Evolutionary conservation across 2,113 vertebrate genomes (phyloP), one percentile per base, ranked within the genome.

Genomic region (Cyprinus carpio): DNA sequence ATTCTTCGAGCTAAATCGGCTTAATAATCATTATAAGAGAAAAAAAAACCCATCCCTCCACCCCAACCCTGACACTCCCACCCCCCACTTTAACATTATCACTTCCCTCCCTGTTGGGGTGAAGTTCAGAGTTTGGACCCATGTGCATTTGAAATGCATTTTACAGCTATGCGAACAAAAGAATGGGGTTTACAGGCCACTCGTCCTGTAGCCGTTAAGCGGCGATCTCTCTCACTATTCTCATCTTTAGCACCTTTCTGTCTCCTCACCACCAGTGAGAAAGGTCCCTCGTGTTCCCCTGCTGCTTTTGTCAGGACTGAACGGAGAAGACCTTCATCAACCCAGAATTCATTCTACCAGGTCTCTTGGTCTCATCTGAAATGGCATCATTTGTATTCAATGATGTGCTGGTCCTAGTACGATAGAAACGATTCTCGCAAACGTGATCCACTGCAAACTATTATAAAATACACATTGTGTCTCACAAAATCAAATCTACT

Each of bases 41-140:
- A 31, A 80, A 82, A 80, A 25, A 34, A 56, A 12, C 43, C 11
- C 43, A 3, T 46, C 43, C 3, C 10, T 58, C 72, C 37, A 3
- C 75, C 75, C 37, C 46, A 64, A 83, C 40, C 69, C 56, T 65
- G 69, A 71, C 49, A n/a, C 51, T 65, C 79, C 29, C 46, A 9
- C 31, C 67, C 77, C 37, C 49, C 58, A 49, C 60, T 29, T 56
- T 74, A 74, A 49, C 60, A n/a, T 56, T 74, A 74, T 51, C 79
- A 72, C 54, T 85, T 74, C 84, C 82, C 81, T 88, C 85, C 85
- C 76, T 88, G 87, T 75, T 81, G 83, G 81, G 85, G 82, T 88
- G 67, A 86, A 88, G 85, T 84, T 84, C 77, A 65, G 85, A 71
- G 54, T 88, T 88, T 81, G 75, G 84, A 86, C 76, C 84, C 62